These are phyloP conservation scores for Lithobates pipiens DNA, from an alignment of 2,797 vertebrate species.

Conservation along the genomic window DNA sequence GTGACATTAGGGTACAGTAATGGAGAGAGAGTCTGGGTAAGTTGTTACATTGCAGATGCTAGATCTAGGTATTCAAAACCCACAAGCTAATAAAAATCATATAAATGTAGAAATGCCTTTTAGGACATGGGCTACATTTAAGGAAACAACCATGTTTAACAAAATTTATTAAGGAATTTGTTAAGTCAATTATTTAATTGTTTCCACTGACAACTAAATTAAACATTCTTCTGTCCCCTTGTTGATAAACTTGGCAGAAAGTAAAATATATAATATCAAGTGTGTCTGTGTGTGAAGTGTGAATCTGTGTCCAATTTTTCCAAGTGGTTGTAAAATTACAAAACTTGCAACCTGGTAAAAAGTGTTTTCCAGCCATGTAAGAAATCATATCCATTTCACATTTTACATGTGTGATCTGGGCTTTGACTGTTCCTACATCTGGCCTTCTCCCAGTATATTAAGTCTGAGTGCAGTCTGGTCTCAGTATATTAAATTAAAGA, in stretches of 20 bases:
- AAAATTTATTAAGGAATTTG: background rate
- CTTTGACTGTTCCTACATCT: slow-evolving; percentile 40
- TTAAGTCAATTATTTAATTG: background rate
- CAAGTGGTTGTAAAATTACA: slow-evolving; percentile 46
- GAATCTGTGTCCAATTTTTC: slow-evolving; percentile 71
- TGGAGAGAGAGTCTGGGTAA: background rate
- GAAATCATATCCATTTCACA: slow-evolving; percentile 48
- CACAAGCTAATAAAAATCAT: background rate
- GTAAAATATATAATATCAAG: slow-evolving; percentile 2
- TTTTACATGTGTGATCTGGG: slow-evolving; percentile 16
- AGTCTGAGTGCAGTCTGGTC: slow-evolving; percentile 35
- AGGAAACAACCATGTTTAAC: background rate
- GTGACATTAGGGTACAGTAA: too few relatives aligned
- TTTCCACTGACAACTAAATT: slow-evolving; percentile 3
- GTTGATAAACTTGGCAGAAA: background rate
- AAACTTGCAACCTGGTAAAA: slow-evolving; percentile 37
- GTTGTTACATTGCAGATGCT: background rate
- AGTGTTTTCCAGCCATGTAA: slow-evolving; percentile 48
- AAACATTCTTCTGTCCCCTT: background rate
- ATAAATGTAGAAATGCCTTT: background rate
- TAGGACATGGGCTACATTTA: background rate
- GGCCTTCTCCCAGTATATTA: slow-evolving; percentile 48
- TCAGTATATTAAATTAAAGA: slow-evolving; percentile 52
- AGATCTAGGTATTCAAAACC: background rate
- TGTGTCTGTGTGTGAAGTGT: slow-evolving; percentile 30